Evolutionary conservation across 2,797 vertebrate species (phyloP).

Genomic region (Rhynchonycteris naso): DNA sequence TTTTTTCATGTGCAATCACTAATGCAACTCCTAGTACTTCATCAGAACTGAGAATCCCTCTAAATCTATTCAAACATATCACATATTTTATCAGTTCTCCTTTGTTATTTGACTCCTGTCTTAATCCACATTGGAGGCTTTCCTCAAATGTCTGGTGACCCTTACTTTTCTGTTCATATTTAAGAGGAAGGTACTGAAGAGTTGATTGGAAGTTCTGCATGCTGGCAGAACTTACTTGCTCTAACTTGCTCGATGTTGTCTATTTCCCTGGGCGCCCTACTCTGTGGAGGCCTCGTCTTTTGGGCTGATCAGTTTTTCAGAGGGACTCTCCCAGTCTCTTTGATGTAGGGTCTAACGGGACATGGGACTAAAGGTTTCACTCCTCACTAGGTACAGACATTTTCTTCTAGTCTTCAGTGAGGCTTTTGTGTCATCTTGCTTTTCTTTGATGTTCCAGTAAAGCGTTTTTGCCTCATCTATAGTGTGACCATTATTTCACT

Average conservation of each 20-base stretch:
- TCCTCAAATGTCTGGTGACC: neutral
- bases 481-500: slow-evolving; percentile 46
- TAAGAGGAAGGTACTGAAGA: neutral
- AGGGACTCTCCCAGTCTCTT: neutral
- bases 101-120: neutral
- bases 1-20: neutral
- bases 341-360: too few relatives aligned
- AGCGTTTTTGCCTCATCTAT: neutral
- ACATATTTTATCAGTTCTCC: neutral
- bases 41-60: neutral
- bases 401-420: neutral
- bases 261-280: neutral
- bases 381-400: neutral
- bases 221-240: neutral
- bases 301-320: neutral
- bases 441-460: slow-evolving; percentile 54
- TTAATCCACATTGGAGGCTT: neutral
- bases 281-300: neutral
- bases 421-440: neutral
- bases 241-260: neutral
- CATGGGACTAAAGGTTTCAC: neutral
- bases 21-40: neutral
- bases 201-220: neutral
- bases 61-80: neutral
- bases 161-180: neutral